Conservation (phyloP, 2,888 invertebrate species). For the Athalia cordata region DNA sequence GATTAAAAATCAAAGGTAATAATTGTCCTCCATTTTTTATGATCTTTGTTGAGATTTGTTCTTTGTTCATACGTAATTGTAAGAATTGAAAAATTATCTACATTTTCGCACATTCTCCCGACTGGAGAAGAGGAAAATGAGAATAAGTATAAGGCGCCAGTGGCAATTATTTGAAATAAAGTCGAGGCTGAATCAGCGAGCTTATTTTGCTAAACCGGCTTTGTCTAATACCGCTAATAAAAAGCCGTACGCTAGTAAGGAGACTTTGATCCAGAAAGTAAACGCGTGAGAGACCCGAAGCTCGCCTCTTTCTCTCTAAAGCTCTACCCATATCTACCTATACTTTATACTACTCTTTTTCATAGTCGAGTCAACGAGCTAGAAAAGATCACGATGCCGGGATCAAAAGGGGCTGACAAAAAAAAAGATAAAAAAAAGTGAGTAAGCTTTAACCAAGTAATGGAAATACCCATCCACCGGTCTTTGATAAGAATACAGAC, state of each 20-base stretch:
- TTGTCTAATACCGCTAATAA: slow-evolving; percentile 29
- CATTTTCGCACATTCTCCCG: too few species aligned
- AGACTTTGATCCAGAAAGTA: slow-evolving; percentile 34
- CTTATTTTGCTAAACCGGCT: slow-evolving; percentile 20
- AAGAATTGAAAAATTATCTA: too few species aligned
- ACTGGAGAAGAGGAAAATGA: background rate
- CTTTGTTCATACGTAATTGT: too few species aligned
- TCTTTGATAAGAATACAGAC: slow-evolving; percentile 28
- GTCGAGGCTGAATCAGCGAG: slow-evolving; percentile 10
- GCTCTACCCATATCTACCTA: too few species aligned
- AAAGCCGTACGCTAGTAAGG: background rate
- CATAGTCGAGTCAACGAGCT: slow-evolving; percentile 31
- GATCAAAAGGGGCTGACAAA: slow-evolving; percentile 35
- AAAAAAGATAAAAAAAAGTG: background rate
- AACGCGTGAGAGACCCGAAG: slow-evolving; percentile 10
- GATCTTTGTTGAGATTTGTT: too few species aligned
- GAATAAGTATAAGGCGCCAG: background rate
- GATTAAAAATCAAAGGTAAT: background rate
- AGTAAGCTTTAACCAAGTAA: background rate
- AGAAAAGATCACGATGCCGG: slow-evolving; percentile 35
- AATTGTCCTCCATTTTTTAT: too few species aligned
- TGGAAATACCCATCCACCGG: slow-evolving; percentile 15
- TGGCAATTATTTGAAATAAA: slow-evolving; percentile 12
- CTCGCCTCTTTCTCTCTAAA: too few species aligned
- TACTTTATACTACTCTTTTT: slow-evolving; percentile 1